A percentile compares a stretch with the other conserved stretches of the same genome.
These are phyloP conservation scores for Fringilla coelebs DNA, from an alignment of 2,797 vertebrate species.

Conservation along the genomic window DNA sequence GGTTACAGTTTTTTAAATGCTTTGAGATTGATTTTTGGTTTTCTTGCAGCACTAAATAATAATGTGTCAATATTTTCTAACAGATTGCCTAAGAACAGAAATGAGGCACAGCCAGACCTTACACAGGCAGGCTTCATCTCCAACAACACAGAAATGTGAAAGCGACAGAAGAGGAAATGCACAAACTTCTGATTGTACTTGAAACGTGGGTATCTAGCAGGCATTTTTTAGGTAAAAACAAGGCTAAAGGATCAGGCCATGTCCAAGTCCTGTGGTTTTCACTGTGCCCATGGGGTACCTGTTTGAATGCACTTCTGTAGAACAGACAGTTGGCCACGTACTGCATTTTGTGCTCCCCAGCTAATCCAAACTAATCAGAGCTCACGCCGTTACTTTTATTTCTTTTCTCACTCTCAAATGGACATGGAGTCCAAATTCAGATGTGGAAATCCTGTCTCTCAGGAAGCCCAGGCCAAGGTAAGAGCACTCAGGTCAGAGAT, in stretches of 20 bases:
- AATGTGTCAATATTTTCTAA: not conserved
- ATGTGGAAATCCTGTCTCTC: not conserved
- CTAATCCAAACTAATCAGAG: not conserved
- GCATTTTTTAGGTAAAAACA: not conserved
- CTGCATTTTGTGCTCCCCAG: not conserved
- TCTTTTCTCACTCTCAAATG: not conserved
- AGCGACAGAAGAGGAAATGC: not conserved
- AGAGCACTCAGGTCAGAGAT: not conserved
- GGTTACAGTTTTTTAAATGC: not conserved
- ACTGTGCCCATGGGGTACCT: not conserved
- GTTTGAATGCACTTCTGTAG: not conserved
- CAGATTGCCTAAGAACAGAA: not conserved
- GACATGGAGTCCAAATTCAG: not conserved
- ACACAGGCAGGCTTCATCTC: not conserved
- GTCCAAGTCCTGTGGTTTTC: not conserved
- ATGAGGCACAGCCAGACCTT: not conserved
- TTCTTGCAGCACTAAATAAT: not conserved
- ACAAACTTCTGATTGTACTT: not conserved
- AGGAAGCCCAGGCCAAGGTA: not conserved
- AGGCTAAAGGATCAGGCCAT: not conserved
- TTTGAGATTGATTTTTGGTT: not conserved
- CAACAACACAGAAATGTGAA: not conserved
- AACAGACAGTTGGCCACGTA: not conserved
- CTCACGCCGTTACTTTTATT: fast-evolving
- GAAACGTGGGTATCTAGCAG: not conserved